Evolutionary conservation across 2,113 vertebrate species (phyloP).

Genomic region (Psittacula cyanocephala): DNA sequence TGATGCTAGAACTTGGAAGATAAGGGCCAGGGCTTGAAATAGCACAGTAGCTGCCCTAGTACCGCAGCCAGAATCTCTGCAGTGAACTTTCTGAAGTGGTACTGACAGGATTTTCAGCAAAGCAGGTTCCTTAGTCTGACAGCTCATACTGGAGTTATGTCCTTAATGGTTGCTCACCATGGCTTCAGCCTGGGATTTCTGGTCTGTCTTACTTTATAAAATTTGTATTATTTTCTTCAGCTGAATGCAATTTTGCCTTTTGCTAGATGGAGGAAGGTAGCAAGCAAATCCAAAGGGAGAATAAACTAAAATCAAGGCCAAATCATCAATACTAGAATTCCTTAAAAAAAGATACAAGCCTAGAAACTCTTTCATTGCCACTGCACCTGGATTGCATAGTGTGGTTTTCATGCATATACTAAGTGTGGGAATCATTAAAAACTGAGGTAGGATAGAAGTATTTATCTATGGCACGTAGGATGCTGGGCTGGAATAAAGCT

Average conservation of each 20-base stretch:
- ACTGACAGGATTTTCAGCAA: not conserved
- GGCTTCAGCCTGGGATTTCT: not conserved
- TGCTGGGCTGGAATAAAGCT: not conserved
- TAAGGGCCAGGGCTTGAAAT: not conserved
- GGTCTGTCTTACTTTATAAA: not conserved
- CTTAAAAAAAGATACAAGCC: not conserved
- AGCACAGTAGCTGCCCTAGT: not conserved
- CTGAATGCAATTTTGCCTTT: not conserved
- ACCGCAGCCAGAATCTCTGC: not conserved
- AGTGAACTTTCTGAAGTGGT: not conserved
- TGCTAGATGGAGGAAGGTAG: not conserved
- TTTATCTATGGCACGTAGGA: accelerated
- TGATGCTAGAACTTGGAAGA: not conserved
- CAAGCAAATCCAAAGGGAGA: not conserved
- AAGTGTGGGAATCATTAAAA: not conserved
- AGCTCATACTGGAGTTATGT: not conserved
- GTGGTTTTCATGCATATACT: not conserved
- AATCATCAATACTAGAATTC: not conserved
- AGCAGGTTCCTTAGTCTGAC: not conserved
- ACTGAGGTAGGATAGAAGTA: not conserved
- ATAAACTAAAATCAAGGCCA: not conserved
- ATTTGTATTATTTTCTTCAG: not conserved
- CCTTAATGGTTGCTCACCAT: not conserved
- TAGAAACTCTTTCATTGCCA: not conserved
- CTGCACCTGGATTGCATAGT: not conserved